Evolutionary conservation across 2,797 vertebrate species (phyloP), one percentile per base, ranked within the genome.

Genomic region (Neoniphon sammara): DNA sequence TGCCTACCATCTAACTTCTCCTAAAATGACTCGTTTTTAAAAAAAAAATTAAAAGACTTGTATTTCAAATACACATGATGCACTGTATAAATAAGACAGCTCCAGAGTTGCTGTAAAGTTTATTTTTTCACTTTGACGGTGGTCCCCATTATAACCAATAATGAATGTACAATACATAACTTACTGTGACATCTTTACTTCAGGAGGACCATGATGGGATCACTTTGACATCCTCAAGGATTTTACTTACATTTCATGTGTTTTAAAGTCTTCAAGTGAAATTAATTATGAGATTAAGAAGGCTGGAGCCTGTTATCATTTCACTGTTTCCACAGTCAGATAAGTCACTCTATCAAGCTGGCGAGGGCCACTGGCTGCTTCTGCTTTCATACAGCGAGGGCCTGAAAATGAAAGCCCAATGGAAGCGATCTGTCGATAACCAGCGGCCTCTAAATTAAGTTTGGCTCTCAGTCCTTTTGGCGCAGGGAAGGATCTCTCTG

Each of bases 361-460:
- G 30, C 18, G 2, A 15, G 20, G 34, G 54, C 64, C 73, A 77
- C 82, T 76, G 75, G 70, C 21, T 0, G 4, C 68, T 47, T 15
- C 56, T 12, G 77, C 60, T 75, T 66, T 75, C 31, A 68, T 50
- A 44, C 62, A 55, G 63, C 66, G 2, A 44, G 60, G 75, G 49
- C 7, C 57, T 36, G 73, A 31, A 81, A 83, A 82, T 66, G 56
- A 71, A 74, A 63, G 68, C 4, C 5, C 1, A 47, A 73, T 64
- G 31, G 66, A 78, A 85, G 60, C 57, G 73, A 86, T 83, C 74
- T 65, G 77, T 89, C 73, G 53, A 84, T 80, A 77, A 70, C 56
- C 44, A 64, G 50, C 70, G 63, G 70, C 68, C 73, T 73, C 66
- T 60, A 82, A 89, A 90, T 86, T 80, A 69, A 84, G 78, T 84